A percentile compares a stretch with the other conserved stretches of the same genome.
These are phyloP conservation scores for Tanytarsus gracilentus DNA, from an alignment of 2,888 invertebrate genomes.

Conservation along the genomic window DNA sequence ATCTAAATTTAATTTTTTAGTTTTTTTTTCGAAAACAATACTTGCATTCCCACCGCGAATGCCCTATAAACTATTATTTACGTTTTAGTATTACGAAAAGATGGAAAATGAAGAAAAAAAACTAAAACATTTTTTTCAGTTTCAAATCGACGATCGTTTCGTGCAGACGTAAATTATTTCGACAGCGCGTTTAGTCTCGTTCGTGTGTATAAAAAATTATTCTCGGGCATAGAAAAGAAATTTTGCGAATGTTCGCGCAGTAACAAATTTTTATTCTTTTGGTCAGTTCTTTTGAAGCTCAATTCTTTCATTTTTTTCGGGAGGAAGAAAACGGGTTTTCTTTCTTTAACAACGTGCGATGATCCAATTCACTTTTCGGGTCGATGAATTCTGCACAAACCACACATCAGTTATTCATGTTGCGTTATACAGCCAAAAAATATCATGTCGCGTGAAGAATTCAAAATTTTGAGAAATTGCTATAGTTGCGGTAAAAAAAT, in stretches of 20 bases:
- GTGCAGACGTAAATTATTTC: conserved; percentile 15
- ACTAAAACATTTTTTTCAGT: conserved; percentile 6
- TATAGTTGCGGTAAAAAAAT: no score
- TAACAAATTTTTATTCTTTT: background rate
- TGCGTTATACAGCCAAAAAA: no score
- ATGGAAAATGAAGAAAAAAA: conserved; percentile 21
- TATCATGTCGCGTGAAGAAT: no score
- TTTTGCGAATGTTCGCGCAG: conserved; percentile 1
- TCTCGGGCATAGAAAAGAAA: no score
- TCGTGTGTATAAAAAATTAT: background rate
- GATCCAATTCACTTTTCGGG: conserved; percentile 10
- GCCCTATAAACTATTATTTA: no score
- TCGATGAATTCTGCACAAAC: background rate
- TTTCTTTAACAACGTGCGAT: background rate
- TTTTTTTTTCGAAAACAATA: no score
- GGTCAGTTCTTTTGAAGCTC: conserved; percentile 14
- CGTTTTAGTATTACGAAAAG: conserved; percentile 17
- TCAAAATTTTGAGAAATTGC: no score
- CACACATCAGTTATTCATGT: no score
- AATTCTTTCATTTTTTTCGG: no score
- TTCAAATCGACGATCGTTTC: conserved; percentile 5
- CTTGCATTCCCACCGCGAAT: no score
- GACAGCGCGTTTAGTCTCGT: background rate
- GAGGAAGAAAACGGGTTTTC: conserved; percentile 7
- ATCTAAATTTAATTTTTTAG: no score